Base-by-base conservation (phyloP, 2,888 invertebrate species). In the Elmis aenea region DNA sequence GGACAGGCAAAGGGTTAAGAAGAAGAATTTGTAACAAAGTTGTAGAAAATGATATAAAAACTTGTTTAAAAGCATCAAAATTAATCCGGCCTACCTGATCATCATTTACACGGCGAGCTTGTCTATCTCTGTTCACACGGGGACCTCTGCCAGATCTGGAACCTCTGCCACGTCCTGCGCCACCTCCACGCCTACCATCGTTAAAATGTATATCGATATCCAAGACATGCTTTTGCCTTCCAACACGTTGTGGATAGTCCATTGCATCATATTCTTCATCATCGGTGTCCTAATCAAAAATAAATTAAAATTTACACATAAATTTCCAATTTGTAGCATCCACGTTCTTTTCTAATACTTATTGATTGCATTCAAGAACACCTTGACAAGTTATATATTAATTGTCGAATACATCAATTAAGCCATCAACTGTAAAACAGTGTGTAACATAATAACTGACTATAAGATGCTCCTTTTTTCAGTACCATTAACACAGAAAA, bases 141-240 rank as follows among this genome's bases (percentile, higher is more conserved):
- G 45, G 43, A 9, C 70, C 69, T 41, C 65, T 61, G 9, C 59
- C 64, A 14, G 67, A 67, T 39, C 77, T 71, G 2, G 73, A 71
- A 22, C 71, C 68, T 36, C 80, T 73, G 6, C 77, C 77, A 16
- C 82, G 79, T 6, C 79, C 73, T 24, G 70, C 70, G 23, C 80
- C 79, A 2, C 81, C 80, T 46, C 85, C 81, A 55, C 87, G 81
- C 53, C 85, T 76, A 26, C 76, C 78, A 61, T 89, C 89, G 61
- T 81, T 83, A 70, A 90, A 91, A 59, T 86, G 86, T 67, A 90
- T 88, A 67, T 90, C 88, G 55, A 91, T 90, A 55, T 87, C 89
- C 51, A 88, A 70, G 55, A 90, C 76, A 57, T 85, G 86, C 69
- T 89, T 89, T 66, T 88, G 84, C 39, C 89, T 79, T 13, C 89